phyloP scores from a whole-genome alignment of 2,888 invertebrate species.

The Coelinius sp. region DNA sequence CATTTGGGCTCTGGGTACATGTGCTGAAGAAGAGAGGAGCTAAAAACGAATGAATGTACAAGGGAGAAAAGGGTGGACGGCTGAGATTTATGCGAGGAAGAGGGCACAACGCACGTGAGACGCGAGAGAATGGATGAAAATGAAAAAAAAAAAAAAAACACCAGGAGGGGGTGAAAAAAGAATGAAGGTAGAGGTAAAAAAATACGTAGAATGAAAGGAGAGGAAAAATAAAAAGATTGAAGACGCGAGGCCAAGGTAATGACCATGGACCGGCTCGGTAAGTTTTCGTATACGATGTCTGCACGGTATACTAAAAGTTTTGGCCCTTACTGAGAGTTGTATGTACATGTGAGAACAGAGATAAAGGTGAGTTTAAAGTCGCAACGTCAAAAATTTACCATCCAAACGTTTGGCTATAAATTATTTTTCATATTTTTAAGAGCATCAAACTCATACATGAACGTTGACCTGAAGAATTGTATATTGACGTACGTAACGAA shows the following conservation, averaged over 20 bases:
- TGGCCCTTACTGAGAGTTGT: slow-evolving; percentile 25
- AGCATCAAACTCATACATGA: background rate
- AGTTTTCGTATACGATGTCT: slow-evolving; percentile 36
- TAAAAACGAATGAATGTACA: slow-evolving; percentile 5
- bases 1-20: background rate
- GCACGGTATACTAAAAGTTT: slow-evolving; percentile 22
- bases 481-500: slow-evolving; percentile 43
- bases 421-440: slow-evolving; percentile 40
- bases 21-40: background rate
- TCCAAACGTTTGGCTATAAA: slow-evolving; percentile 41
- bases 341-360: background rate
- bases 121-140: background rate
- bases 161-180: slow-evolving; percentile 21
- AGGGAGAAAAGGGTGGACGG: slow-evolving; percentile 29
- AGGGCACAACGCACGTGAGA: slow-evolving; percentile 34
- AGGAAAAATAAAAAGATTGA: slow-evolving; percentile 16
- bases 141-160: slow-evolving; percentile 17
- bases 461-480: slow-evolving; percentile 39
- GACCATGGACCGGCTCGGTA: slow-evolving; percentile 38
- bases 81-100: slow-evolving; percentile 37
- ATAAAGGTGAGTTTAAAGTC: slow-evolving; percentile 15
- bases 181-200: slow-evolving; percentile 11
- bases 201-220: slow-evolving; percentile 16
- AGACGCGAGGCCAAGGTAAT: slow-evolving; percentile 38
- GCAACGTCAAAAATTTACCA: slow-evolving; percentile 21